Conservation (phyloP, 2,113 vertebrate genomes). For the Mesitornis unicolor region DNA sequence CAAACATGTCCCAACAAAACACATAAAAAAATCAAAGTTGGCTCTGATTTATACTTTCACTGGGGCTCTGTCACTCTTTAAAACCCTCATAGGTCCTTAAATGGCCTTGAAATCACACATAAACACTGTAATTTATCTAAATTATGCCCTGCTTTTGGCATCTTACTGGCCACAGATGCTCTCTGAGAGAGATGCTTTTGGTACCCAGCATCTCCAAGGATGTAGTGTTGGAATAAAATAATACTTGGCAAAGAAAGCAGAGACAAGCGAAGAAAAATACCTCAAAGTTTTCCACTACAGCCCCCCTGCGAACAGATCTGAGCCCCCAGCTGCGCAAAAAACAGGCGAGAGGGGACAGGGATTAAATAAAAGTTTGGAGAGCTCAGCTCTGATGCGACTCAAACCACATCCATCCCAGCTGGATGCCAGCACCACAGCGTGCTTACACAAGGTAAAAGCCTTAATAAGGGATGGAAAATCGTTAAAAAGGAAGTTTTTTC, state of each 20-base stretch:
- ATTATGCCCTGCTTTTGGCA: neutral
- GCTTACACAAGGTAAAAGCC: neutral
- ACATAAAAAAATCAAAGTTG: neutral
- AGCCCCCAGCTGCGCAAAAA: no score
- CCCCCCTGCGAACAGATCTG: fast-evolving
- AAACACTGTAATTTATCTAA: neutral
- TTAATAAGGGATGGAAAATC: neutral
- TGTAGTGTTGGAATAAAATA: neutral
- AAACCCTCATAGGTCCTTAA: neutral
- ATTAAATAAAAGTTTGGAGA: neutral
- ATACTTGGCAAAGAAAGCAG: neutral
- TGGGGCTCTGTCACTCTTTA: neutral
- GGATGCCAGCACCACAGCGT: neutral
- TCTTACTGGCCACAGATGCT: no score
- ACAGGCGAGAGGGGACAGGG: fast-evolving
- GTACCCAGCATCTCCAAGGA: neutral
- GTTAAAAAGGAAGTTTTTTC: neutral
- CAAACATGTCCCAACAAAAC: neutral
- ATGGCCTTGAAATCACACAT: neutral
- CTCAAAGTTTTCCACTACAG: neutral
- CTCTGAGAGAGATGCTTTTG: no score
- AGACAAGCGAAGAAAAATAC: neutral
- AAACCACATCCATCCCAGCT: neutral
- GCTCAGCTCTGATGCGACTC: neutral
- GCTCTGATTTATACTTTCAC: neutral